Evolutionary conservation across 2,888 invertebrate species (phyloP).

Genomic region (Theristus sp.): DNA sequence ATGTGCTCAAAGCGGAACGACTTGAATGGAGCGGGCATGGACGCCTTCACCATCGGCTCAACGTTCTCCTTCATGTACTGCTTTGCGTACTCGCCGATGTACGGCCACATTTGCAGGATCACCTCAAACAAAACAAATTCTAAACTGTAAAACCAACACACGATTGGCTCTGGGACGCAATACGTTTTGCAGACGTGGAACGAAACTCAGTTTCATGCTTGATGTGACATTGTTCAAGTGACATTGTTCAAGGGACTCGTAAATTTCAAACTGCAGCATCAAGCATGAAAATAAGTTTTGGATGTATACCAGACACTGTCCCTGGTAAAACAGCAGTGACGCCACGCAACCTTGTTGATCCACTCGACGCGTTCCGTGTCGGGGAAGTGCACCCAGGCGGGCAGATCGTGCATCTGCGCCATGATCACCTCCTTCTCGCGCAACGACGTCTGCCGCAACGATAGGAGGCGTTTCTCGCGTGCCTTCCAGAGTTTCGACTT

Average conservation of each 20-base stretch:
- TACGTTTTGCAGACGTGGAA: too few species aligned
- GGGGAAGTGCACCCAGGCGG: slow-evolving; percentile 30
- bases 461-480: slow-evolving; percentile 16
- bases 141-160: too few species aligned
- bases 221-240: too few species aligned
- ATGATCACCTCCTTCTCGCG: slow-evolving; percentile 24
- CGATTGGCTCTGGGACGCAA: too few species aligned
- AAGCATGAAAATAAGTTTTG: too few species aligned
- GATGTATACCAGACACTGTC: too few species aligned
- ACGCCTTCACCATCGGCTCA: slow-evolving; percentile 54
- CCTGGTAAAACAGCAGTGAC: too few species aligned
- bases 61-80: slow-evolving; percentile 62
- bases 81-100: slow-evolving; percentile 72
- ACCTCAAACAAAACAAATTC: too few species aligned
- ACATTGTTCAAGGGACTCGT: too few species aligned
- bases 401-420: slow-evolving; percentile 23
- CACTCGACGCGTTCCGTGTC: slow-evolving; percentile 30
- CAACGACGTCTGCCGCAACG: slow-evolving; percentile 13
- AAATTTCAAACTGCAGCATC: too few species aligned
- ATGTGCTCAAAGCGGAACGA: slow-evolving; percentile 85
- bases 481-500: slow-evolving; percentile 24
- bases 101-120: slow-evolving; percentile 55
- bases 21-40: slow-evolving; percentile 56
- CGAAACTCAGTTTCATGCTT: too few species aligned
- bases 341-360: slow-evolving; percentile 24